phyloP scores from a whole-genome alignment of 1,140 invertebrate genomes.

The Drosophila elegans region DNA sequence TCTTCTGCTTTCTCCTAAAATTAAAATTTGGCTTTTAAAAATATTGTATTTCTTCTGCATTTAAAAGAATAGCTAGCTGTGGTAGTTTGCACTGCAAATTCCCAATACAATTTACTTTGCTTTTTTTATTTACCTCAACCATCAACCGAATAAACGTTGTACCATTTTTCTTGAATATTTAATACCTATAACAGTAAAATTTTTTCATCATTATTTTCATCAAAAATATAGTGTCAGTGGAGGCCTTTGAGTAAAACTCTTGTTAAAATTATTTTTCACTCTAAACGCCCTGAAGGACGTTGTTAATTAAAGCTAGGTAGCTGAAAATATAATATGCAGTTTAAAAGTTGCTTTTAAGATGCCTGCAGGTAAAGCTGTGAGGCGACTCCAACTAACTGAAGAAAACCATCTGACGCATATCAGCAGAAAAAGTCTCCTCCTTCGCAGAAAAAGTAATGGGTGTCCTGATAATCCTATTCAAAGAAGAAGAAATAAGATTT shows the following conservation, averaged over 20 bases:
- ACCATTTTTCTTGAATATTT: too few relatives aligned
- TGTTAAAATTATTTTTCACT: not conserved
- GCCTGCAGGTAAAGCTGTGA: not conserved
- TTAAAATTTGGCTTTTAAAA: too few relatives aligned
- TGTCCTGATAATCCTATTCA: not conserved
- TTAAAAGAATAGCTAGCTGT: too few relatives aligned
- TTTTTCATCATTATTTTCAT: too few relatives aligned
- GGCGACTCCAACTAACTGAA: not conserved
- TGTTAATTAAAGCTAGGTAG: not conserved
- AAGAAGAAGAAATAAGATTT: not conserved
- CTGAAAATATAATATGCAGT: not conserved
- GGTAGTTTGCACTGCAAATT: too few relatives aligned
- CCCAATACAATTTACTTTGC: too few relatives aligned
- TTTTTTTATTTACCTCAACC: too few relatives aligned
- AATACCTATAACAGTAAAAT: too few relatives aligned
- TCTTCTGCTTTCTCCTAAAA: too few relatives aligned
- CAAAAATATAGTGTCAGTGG: not conserved
- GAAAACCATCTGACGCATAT: not conserved
- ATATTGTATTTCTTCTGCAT: too few relatives aligned
- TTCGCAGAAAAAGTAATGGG: not conserved
- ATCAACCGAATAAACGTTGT: too few relatives aligned
- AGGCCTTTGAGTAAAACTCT: too few relatives aligned
- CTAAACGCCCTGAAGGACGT: not conserved
- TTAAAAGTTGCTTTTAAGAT: not conserved
- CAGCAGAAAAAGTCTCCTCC: not conserved